These are phyloP conservation scores for Clepsis dumicolana DNA, from an alignment of 2,888 invertebrate species.

Conservation along the genomic window DNA sequence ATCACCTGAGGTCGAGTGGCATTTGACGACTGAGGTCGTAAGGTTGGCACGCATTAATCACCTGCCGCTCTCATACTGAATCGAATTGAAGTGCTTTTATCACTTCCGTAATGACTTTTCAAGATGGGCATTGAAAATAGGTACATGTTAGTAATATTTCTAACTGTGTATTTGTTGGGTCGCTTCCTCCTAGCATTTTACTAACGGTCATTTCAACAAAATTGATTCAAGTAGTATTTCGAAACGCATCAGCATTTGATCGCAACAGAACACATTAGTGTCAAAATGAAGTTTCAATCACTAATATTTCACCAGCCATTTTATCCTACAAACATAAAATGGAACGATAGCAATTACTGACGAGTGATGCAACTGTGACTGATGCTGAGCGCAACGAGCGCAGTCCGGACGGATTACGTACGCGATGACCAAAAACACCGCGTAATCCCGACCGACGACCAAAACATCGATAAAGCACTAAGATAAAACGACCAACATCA, in stretches of 20 bases:
- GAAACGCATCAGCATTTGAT: neutral
- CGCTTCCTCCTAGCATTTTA: constrained; percentile 3
- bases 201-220: neutral
- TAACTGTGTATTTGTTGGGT: neutral
- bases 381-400: constrained; percentile 32
- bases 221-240: neutral
- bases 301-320: constrained; percentile 22
- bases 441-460: constrained; percentile 24
- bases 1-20: constrained; percentile 38
- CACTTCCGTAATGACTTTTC: constrained; percentile 23
- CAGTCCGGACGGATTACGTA: constrained; percentile 25
- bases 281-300: constrained; percentile 21
- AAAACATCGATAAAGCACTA: constrained; percentile 25
- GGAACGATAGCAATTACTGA: constrained; percentile 34
- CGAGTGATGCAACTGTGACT: constrained; percentile 33
- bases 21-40: constrained; percentile 29
- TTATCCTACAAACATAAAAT: constrained; percentile 33
- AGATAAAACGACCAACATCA: neutral
- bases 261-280: neutral
- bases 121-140: neutral
- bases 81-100: constrained; percentile 26
- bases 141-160: neutral
- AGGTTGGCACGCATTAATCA: constrained; percentile 33
- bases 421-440: constrained; percentile 28
- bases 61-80: constrained; percentile 22